Evolutionary conservation across 2,797 vertebrate species (phyloP).

Genomic region (Spinus pinus): DNA sequence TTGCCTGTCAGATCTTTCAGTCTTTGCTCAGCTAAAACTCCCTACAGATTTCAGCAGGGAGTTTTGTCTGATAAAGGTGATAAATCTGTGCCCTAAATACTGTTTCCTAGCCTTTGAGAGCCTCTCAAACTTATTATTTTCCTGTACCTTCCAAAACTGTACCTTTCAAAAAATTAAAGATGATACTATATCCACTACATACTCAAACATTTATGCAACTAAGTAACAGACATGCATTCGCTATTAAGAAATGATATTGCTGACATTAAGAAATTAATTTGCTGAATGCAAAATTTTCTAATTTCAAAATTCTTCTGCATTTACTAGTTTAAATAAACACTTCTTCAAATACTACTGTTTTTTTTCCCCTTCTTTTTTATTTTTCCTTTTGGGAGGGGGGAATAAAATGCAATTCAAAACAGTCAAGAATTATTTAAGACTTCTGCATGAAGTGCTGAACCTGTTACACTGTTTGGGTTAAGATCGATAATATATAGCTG

Average conservation of each 20-base stretch:
- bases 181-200: neutral
- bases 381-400: neutral
- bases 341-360: neutral
- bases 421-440: neutral
- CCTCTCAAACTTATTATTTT: neutral
- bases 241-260: neutral
- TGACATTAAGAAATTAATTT: neutral
- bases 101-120: neutral
- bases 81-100: neutral
- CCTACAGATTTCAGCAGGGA: neutral
- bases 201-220: neutral
- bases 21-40: neutral
- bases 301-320: neutral
- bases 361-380: rapidly evolving
- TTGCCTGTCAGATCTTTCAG: conserved; percentile 21
- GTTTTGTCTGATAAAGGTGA: conserved; percentile 7
- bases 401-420: neutral
- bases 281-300: neutral
- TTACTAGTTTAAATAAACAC: neutral
- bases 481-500: neutral
- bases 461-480: neutral
- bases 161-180: neutral
- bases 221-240: neutral
- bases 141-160: neutral
- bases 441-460: neutral